Conservation (phyloP, 1,140 invertebrate species). For the Ladona fulva region DNA sequence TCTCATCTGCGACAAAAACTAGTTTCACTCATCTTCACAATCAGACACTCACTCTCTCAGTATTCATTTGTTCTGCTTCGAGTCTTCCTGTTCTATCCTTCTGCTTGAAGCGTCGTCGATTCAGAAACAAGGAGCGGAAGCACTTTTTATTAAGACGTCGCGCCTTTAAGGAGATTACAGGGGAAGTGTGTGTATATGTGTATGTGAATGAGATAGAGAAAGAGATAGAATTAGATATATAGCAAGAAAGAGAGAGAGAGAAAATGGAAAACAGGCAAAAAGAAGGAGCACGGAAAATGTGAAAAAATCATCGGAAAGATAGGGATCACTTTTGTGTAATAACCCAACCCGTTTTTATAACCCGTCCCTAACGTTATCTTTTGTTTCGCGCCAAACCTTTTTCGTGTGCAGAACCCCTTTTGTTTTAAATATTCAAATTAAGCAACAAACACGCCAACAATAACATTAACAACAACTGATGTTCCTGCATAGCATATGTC, state of each 20-base stretch:
- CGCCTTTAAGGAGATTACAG: neutral
- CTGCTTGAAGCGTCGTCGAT: too few relatives aligned
- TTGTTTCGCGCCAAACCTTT: neutral
- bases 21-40: too few relatives aligned
- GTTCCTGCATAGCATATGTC: neutral
- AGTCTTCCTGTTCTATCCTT: too few relatives aligned
- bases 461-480: slow-evolving; percentile 7
- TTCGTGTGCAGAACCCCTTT: neutral
- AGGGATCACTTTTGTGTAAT: neutral
- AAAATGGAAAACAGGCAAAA: neutral
- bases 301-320: neutral
- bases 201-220: neutral
- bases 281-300: neutral
- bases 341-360: neutral
- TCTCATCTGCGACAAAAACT: too few relatives aligned
- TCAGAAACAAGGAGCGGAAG: neutral
- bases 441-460: slow-evolving; percentile 8
- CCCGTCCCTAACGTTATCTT: too few relatives aligned
- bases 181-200: too few relatives aligned
- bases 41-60: too few relatives aligned
- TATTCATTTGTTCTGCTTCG: too few relatives aligned
- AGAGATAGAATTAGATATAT: neutral
- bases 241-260: neutral
- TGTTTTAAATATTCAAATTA: neutral
- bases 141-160: neutral